These are phyloP conservation scores for Psettodes erumei DNA, from an alignment of 2,113 vertebrate species.

Conservation along the genomic window DNA sequence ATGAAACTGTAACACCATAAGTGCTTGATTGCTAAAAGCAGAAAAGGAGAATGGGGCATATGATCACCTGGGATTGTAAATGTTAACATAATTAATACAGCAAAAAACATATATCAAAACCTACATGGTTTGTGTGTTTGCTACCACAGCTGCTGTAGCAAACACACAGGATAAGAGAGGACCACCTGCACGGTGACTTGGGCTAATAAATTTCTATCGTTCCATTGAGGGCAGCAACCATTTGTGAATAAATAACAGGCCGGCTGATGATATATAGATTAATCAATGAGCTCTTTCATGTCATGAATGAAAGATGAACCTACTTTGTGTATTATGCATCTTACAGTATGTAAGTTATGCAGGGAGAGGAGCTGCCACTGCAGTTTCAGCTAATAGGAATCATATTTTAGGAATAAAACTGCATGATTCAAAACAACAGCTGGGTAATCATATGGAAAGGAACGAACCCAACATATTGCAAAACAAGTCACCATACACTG, in stretches of 20 bases:
- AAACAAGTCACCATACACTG: constrained; percentile 79
- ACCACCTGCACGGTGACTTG: constrained; percentile 80
- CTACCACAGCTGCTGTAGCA: constrained; percentile 59
- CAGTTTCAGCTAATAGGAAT: constrained; percentile 57
- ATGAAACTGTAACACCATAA: constrained; percentile 55
- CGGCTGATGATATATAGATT: constrained; percentile 55
- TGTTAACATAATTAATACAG: constrained; percentile 43
- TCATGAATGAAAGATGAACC: constrained; percentile 59
- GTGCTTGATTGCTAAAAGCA: constrained; percentile 16
- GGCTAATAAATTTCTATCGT: constrained; percentile 47
- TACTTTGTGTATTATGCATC: constrained; percentile 53
- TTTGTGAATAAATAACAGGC: constrained; percentile 59
- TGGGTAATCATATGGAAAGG: constrained; percentile 61
- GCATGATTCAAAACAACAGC: constrained; percentile 66
- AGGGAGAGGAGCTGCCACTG: constrained; percentile 50
- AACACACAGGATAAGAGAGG: constrained; percentile 74
- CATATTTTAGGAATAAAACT: constrained; percentile 53
- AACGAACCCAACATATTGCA: constrained; percentile 58
- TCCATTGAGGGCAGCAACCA: constrained; percentile 40
- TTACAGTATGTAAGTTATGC: constrained; percentile 33
- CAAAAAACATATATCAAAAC: constrained; percentile 42
- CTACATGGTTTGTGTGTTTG: constrained; percentile 61
- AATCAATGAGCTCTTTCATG: constrained; percentile 60
- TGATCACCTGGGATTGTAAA: constrained; percentile 42
- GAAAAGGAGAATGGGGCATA: constrained; percentile 24